A percentile compares a stretch with the other conserved stretches of the same genome.
phyloP scores from a whole-genome alignment of 1,140 invertebrate species.

The Ladona fulva region DNA sequence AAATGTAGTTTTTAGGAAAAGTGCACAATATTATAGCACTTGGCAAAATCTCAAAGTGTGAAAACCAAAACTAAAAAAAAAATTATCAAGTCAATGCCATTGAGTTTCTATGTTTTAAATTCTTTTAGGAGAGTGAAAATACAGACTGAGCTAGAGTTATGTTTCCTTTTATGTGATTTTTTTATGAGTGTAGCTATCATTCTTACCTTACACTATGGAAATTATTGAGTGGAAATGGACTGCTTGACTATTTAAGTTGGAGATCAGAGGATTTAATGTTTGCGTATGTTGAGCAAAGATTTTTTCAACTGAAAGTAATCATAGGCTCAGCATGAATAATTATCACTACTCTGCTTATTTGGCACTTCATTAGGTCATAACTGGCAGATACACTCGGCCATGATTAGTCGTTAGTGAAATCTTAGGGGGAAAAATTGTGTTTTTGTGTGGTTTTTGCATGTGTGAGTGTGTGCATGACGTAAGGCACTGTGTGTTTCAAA shows the following conservation, averaged over 20 bases:
- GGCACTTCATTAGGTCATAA: neutral
- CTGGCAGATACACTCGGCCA: neutral
- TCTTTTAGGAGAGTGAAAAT: constrained; percentile 2
- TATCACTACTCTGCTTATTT: neutral
- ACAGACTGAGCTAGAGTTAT: neutral
- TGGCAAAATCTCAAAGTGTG: neutral
- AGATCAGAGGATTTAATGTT: neutral
- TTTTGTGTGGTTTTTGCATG: no score
- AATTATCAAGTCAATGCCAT: neutral
- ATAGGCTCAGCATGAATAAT: neutral
- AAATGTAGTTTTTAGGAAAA: neutral
- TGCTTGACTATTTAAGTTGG: neutral
- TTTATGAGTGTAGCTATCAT: neutral
- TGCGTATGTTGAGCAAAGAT: neutral
- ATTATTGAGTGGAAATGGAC: neutral
- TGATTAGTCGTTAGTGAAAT: neutral
- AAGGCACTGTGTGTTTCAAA: no score
- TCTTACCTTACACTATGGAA: neutral
- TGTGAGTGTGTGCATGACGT: no score
- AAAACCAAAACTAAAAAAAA: neutral
- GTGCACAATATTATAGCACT: neutral
- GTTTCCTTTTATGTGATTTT: neutral
- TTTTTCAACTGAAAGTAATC: neutral
- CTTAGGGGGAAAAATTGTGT: neutral
- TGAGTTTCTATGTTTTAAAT: neutral